Evolutionary conservation across 2,888 invertebrate species (phyloP).

Genomic region (Microplitis deprimator): DNA sequence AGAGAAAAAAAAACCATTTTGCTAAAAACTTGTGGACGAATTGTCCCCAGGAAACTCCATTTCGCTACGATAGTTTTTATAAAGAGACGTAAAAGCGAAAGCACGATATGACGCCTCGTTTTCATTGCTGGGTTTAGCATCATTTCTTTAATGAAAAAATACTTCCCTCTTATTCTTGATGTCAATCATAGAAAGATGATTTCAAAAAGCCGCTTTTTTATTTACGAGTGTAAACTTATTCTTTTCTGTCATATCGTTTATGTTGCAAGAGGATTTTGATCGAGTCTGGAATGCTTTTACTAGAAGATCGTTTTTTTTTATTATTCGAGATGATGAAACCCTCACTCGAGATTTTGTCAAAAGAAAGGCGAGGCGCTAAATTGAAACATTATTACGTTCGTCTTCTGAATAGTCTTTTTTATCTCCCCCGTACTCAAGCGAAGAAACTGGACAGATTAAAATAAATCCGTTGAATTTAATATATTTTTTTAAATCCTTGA

Average conservation of each 20-base stretch:
- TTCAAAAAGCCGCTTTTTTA: conserved; percentile 40
- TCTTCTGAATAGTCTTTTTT: conserved; percentile 9
- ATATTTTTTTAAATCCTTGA: conserved; percentile 23
- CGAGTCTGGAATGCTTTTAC: conserved; percentile 3
- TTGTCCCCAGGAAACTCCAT: conserved; percentile 22
- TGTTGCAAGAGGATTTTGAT: conserved; percentile 39
- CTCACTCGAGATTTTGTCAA: conserved; percentile 18
- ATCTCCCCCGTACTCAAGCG: conserved; percentile 18
- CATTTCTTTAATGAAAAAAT: conserved; percentile 61
- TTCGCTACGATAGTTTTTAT: conserved; percentile 3
- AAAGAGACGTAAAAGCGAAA: neutral
- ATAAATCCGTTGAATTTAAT: conserved; percentile 36
- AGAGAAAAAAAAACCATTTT: neutral
- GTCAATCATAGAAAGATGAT: conserved; percentile 19
- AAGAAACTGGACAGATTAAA: conserved; percentile 26
- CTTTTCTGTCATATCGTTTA: conserved; percentile 29
- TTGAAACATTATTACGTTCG: conserved; percentile 37
- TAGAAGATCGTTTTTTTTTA: neutral
- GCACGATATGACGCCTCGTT: conserved; percentile 36
- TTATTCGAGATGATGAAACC: conserved; percentile 13
- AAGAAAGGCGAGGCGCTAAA: conserved; percentile 23
- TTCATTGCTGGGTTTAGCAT: conserved; percentile 38
- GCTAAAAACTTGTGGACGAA: neutral
- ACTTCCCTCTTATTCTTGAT: conserved; percentile 37
- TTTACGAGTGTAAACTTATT: conserved; percentile 14